Base-by-base conservation (phyloP, 1,140 invertebrate genomes). In the Wasmannia auropunctata region DNA sequence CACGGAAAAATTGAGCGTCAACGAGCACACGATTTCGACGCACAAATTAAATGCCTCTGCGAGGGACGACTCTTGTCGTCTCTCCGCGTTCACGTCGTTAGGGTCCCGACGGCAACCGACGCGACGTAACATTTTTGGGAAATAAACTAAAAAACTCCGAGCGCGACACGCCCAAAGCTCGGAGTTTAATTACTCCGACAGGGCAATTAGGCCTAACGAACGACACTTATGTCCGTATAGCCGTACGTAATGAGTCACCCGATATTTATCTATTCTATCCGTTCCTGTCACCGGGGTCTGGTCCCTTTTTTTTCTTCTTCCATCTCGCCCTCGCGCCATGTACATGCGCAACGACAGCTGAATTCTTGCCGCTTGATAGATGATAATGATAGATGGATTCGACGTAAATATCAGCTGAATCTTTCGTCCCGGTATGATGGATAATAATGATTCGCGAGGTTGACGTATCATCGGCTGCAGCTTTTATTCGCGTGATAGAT, bases 201-300 rank as follows among this genome's bases (percentile, higher is more conserved):
- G 16, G 40, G 79, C 79, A 83, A 83, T 83, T 83, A 83, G 79
- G 79, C 79, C 79, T 83, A 83, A 83, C 79, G 79, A 83, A 74
- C 79, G 79, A 74, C 79, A 83, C 67, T 83, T 83, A 74, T 72
- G 67, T 83, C 25, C 16, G 51, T 10, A 58, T 22, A 43, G 63
- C 16, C n/a, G 37, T 22, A 8, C 51, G 28, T 83, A 83, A 83
- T 74, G 79, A 83, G 79, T 83, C 79, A 74, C 67, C 79, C 54
- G 79, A 83, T 83, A 83, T 74, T 83, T 83, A 83, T 83, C 83
- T 76, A 65, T 77, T 85, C 83, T 31, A 37, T 56, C 25, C 62
- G 16, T 40, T 46, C 46, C 34, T 85, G 74, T 85, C 69, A 60
- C 75, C 58, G 67, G 37, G n/a, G n/a, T n/a, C 46, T 46, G n/a